A percentile compares a stretch with the other conserved stretches of the same genome.
Conservation (phyloP, 2,113 vertebrate genomes). For the Corythoichthys intestinalis region DNA sequence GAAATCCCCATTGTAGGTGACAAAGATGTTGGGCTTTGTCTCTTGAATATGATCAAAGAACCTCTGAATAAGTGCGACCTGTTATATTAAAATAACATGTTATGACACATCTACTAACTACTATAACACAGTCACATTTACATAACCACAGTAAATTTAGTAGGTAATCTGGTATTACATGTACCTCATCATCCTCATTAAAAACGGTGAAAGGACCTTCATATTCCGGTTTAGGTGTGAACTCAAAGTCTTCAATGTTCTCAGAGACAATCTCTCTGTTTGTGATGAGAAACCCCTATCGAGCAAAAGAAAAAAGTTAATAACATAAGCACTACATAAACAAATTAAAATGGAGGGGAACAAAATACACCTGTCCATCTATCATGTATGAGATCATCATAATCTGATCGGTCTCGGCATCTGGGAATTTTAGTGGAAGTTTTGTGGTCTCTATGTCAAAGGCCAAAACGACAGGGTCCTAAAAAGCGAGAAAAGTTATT, state of each 20-base stretch:
- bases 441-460: conserved; percentile 99
- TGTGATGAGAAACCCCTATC: conserved; percentile 93
- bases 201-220: conserved; percentile 95
- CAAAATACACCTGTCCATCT: conserved; percentile 84
- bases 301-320: background rate
- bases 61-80: conserved; percentile 88
- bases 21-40: conserved; percentile 89
- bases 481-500: background rate
- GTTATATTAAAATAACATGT: background rate
- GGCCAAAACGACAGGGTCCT: conserved; percentile 96
- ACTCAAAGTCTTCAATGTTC: conserved; percentile 96
- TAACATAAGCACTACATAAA: background rate
- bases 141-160: background rate
- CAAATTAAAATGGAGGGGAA: background rate
- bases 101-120: background rate
- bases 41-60: conserved; percentile 96
- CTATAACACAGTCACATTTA: background rate
- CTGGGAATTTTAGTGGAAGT: conserved; percentile 96
- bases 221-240: conserved; percentile 96
- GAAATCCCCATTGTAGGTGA: conserved; percentile 97
- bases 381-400: conserved; percentile 99
- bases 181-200: conserved; percentile 93
- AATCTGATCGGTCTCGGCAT: conserved; percentile 94
- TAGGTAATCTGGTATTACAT: background rate
- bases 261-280: conserved; percentile 97